Conservation (phyloP, 2,888 invertebrate species). For the Perizoma affinitatum region DNA sequence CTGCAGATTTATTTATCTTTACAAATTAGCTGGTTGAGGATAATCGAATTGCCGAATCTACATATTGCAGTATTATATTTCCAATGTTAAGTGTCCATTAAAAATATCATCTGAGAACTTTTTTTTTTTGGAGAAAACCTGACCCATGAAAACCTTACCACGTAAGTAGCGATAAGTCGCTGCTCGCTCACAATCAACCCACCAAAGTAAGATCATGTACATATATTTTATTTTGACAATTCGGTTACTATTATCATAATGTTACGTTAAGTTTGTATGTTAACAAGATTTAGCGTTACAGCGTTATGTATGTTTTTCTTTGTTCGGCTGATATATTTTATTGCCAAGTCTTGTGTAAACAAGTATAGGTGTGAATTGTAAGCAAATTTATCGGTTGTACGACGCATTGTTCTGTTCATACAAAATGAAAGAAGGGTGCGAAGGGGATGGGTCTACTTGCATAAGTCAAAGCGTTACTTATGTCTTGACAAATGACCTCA, state of each 20-base stretch:
- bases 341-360: conserved; percentile 80
- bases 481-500: conserved; percentile 37
- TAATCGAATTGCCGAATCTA: too few species aligned
- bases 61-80: too few species aligned
- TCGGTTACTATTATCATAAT: conserved; percentile 73
- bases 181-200: conserved; percentile 36
- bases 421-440: conserved; percentile 55
- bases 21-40: too few species aligned
- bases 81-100: too few species aligned
- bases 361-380: conserved; percentile 77
- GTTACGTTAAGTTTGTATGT: conserved; percentile 58
- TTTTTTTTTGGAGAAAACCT: too few species aligned
- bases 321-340: conserved; percentile 78
- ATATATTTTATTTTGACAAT: conserved; percentile 75
- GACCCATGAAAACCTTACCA: too few species aligned
- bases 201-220: conserved; percentile 41
- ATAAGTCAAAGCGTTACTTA: conserved; percentile 35
- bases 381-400: conserved; percentile 76
- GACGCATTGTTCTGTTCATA: conserved; percentile 63
- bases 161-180: conserved; percentile 41
- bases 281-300: conserved; percentile 66
- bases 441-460: conserved; percentile 43
- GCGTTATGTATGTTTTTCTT: conserved; percentile 68
- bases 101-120: too few species aligned
- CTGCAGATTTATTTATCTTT: too few species aligned